Evolutionary conservation across 1,140 invertebrate genomes (phyloP), one percentile per base, ranked within the genome.

Genomic region (Plectus sambesii): DNA sequence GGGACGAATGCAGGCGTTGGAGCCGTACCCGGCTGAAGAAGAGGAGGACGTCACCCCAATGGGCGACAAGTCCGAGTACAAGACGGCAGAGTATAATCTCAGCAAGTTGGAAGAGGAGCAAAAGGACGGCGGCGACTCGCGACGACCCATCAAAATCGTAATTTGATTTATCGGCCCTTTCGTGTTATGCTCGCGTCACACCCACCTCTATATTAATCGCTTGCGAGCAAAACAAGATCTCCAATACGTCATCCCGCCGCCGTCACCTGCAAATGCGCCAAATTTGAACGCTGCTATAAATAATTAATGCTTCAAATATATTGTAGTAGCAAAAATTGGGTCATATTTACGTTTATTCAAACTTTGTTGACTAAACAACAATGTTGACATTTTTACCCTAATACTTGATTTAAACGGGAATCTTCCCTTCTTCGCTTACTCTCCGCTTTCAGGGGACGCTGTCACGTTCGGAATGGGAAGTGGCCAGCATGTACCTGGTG

Each of bases 401-500:
- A n/a, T n/a, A n/a, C n/a, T n/a, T n/a, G n/a, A n/a, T n/a, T n/a
- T n/a, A n/a, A n/a, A n/a, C n/a, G n/a, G n/a, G n/a, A n/a, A n/a
- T n/a, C n/a, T n/a, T n/a, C n/a, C n/a, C n/a, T n/a, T n/a, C n/a
- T n/a, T n/a, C n/a, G n/a, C n/a, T 15, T 8, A 26, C 53, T 52
- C 35, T 58, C 39, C 52, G n/a, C 43, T 65, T 70, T 25, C 57
- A 74, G 72, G 76, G 75, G 5, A 94, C 89, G 12, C 74, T 96
- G 46, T 87, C 85, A 8, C 77, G 79, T 61, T 78, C 81, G 15
- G 89, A 96, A 73, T 96, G 89, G 90, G 87, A 94, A 74, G 87
- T 83, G 45, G 79, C 81, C 50, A 83, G 85, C 85, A 75, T 82
- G 80, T 77, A 67, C 45, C 29, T 53, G 12, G 55, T 67, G 2